These are phyloP conservation scores for Coendou prehensilis DNA, from an alignment of 2,797 vertebrate species.

Conservation along the genomic window DNA sequence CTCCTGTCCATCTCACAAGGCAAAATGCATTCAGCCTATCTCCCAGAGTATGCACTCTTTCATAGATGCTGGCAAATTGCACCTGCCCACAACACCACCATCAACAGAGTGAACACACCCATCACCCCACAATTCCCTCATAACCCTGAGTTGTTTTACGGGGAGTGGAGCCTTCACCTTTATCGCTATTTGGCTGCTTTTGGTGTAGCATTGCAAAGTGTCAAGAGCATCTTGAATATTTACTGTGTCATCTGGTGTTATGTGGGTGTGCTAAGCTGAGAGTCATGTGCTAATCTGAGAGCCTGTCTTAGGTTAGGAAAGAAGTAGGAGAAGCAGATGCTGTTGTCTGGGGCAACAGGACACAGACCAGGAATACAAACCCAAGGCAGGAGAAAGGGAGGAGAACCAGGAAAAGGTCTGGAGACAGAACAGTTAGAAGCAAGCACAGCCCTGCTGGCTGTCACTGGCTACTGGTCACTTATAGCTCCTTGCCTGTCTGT, in stretches of 20 bases:
- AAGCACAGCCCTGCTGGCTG: background rate
- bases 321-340: background rate
- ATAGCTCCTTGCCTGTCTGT: background rate
- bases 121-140: background rate
- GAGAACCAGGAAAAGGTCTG: background rate
- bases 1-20: background rate
- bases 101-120: background rate
- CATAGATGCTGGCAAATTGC: background rate
- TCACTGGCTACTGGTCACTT: background rate
- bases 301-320: background rate
- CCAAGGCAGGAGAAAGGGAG: background rate
- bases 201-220: background rate
- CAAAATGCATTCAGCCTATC: background rate
- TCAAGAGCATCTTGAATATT: background rate
- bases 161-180: background rate
- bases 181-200: background rate
- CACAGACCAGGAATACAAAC: background rate
- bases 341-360: background rate
- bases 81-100: background rate
- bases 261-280: background rate
- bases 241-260: background rate
- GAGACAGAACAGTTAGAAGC: background rate
- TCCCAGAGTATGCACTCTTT: background rate
- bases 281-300: background rate
- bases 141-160: constrained; percentile 9